Percentiles rank a stretch among this genome's conserved stretches.
Conservation (phyloP, 2,113 vertebrate genomes). For the Danionella cerebrum region DNA sequence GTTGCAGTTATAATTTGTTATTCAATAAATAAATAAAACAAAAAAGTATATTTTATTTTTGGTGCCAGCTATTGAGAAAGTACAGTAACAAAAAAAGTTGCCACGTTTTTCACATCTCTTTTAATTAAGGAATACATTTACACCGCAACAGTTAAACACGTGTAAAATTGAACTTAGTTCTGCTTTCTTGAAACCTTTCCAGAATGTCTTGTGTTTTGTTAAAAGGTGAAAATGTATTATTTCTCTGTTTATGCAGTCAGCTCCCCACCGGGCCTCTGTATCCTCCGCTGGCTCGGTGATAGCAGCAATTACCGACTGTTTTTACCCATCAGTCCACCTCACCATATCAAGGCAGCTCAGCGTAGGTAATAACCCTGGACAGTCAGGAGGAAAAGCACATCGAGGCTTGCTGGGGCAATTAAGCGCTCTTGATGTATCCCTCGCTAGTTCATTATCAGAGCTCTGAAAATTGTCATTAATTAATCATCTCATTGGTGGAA, state of each 20-base stretch:
- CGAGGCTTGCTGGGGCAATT: constrained; percentile 58
- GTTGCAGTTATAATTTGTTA: too few relatives aligned
- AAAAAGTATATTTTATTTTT: too few relatives aligned
- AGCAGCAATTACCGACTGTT: constrained; percentile 62
- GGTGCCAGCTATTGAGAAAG: too few relatives aligned
- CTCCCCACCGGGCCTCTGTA: constrained; percentile 44
- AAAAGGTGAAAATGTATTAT: constrained; percentile 35
- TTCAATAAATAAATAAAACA: too few relatives aligned
- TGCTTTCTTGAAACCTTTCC: constrained; percentile 51
- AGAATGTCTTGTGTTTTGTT: constrained; percentile 45
- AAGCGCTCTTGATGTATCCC: constrained; percentile 61
- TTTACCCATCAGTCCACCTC: constrained; percentile 42
- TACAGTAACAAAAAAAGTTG: too few relatives aligned
- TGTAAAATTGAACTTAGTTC: constrained; percentile 46
- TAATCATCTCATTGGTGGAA: constrained; percentile 56
- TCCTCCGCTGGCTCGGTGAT: constrained; percentile 39
- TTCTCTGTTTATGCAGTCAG: constrained; percentile 48
- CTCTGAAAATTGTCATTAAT: constrained; percentile 70
- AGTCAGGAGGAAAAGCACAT: constrained; percentile 51
- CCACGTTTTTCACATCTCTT: too few relatives aligned
- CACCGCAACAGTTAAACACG: too few relatives aligned
- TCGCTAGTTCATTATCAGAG: constrained; percentile 57
- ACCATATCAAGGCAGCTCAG: constrained; percentile 46
- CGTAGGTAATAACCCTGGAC: constrained; percentile 60
- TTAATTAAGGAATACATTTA: too few relatives aligned